phyloP scores from a whole-genome alignment of 2,113 vertebrate species.

The Nyctibius bracteatus region DNA sequence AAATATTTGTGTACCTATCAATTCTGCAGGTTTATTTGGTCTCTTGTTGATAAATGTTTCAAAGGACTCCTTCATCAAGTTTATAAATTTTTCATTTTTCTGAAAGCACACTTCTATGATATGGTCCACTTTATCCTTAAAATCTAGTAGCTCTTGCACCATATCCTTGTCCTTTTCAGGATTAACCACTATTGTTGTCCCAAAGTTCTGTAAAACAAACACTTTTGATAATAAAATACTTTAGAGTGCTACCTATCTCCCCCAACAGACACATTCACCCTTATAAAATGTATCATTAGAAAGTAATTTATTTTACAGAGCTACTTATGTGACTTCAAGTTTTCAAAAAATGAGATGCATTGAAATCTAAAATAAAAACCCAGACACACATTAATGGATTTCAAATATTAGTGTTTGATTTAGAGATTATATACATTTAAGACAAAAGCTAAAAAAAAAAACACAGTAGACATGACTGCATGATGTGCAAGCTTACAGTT shows the following conservation, averaged over 20 bases:
- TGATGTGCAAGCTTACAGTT: neutral
- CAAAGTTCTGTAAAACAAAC: constrained; percentile 77
- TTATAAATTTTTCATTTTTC: constrained; percentile 81
- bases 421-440: constrained; percentile 17
- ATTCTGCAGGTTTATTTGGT: constrained; percentile 84
- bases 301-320: neutral
- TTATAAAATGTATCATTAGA: neutral
- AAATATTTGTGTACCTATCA: constrained; percentile 74
- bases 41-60: constrained; percentile 85
- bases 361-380: constrained; percentile 32
- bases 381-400: constrained; percentile 29
- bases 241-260: constrained; percentile 37
- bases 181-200: constrained; percentile 82
- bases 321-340: neutral
- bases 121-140: constrained; percentile 84
- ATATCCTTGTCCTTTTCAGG: constrained; percentile 86
- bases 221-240: constrained; percentile 67
- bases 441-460: constrained; percentile 15
- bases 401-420: constrained; percentile 36
- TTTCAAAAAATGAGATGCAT: constrained; percentile 24
- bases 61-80: constrained; percentile 85
- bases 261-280: constrained; percentile 20
- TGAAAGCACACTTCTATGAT: constrained; percentile 84
- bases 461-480: neutral
- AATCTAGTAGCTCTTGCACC: constrained; percentile 84